A percentile compares a stretch with the other conserved stretches of the same genome.
These are phyloP conservation scores for Hirundo rustica DNA, from an alignment of 2,797 vertebrate genomes.

Conservation along the genomic window DNA sequence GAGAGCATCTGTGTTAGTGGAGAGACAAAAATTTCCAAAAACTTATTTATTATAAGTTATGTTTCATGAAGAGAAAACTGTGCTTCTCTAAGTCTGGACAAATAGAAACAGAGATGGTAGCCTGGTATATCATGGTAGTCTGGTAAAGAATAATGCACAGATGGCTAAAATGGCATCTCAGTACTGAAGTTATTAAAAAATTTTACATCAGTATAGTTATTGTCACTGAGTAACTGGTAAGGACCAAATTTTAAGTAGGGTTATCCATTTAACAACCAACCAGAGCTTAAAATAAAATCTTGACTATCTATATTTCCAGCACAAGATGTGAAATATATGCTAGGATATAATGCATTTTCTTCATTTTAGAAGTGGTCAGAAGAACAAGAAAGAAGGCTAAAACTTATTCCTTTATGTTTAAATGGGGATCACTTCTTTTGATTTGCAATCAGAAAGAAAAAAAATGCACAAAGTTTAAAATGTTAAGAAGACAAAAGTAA, in stretches of 20 bases:
- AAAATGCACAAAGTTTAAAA: neutral
- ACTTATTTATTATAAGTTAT: neutral
- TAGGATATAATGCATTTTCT: neutral
- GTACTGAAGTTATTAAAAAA: neutral
- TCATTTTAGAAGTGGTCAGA: neutral
- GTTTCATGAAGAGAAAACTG: neutral
- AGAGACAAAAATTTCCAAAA: neutral
- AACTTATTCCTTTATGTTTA: neutral
- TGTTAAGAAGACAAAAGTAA: neutral
- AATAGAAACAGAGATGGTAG: neutral
- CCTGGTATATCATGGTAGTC: neutral
- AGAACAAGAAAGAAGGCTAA: neutral
- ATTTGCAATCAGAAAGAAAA: neutral
- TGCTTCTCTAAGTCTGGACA: neutral
- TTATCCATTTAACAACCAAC: neutral
- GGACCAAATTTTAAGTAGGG: neutral
- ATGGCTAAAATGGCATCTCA: neutral
- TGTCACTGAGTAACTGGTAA: neutral
- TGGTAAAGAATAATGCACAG: neutral
- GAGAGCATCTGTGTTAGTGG: neutral
- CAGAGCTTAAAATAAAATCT: neutral
- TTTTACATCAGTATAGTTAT: neutral
- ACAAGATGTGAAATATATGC: neutral
- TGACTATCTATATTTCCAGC: neutral
- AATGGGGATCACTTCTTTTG: neutral